Percentiles rank a stretch among this genome's conserved stretches.
phyloP scores from a whole-genome alignment of 2,113 vertebrate species.

The Erinaceus europaeus region DNA sequence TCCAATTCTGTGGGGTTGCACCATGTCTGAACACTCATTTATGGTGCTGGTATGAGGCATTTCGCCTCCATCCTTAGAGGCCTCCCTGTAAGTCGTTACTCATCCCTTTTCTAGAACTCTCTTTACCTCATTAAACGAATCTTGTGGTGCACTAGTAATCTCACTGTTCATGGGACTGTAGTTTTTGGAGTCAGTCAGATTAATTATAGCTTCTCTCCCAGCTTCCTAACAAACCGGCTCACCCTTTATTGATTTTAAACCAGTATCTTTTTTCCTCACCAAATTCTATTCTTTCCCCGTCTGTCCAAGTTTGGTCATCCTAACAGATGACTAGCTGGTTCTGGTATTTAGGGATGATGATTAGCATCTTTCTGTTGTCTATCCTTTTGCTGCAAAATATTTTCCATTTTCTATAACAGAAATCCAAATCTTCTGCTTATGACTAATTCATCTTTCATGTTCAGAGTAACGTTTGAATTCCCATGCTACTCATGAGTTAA shows the following conservation, averaged over 20 bases:
- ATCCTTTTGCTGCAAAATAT: neutral
- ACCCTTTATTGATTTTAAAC: neutral
- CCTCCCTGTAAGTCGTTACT: no score
- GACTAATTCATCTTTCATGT: no score
- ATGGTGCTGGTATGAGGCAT: no score
- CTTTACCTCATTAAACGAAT: neutral
- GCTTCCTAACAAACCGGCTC: neutral
- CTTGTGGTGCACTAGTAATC: neutral
- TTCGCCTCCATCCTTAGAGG: no score
- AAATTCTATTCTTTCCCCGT: neutral
- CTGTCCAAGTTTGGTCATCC: neutral
- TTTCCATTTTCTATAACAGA: conserved; percentile 15
- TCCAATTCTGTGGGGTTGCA: no score
- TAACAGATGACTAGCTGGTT: neutral
- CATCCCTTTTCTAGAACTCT: neutral
- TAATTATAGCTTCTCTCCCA: no score
- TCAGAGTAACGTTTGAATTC: no score
- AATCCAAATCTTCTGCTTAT: neutral
- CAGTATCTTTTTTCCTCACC: neutral
- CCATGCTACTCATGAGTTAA: no score
- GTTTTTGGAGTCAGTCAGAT: no score
- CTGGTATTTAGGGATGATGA: no score
- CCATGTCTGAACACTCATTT: no score
- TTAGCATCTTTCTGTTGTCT: neutral
- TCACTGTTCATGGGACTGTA: neutral